Conservation (phyloP, 1,140 invertebrate species). For the Helicorthomorpha holstii region DNA sequence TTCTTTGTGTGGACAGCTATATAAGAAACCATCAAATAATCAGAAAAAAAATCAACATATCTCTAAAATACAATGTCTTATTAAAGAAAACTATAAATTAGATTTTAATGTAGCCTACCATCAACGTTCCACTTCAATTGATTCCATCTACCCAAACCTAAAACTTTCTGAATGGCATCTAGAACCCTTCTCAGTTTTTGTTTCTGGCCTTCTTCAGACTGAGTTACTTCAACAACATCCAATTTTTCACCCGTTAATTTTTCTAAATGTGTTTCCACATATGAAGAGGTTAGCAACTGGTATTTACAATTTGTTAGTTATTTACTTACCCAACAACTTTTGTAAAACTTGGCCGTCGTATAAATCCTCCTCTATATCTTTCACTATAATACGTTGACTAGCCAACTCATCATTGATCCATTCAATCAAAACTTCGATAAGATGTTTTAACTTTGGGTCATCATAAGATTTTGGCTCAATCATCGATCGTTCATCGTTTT, state of each 20-base stretch:
- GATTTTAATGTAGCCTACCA: slow-evolving; percentile 26
- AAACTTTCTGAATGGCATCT: slow-evolving; percentile 59
- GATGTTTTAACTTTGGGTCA: slow-evolving; percentile 68
- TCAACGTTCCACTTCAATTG: slow-evolving; percentile 87
- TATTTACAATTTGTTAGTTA: neutral
- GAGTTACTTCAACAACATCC: slow-evolving; percentile 95
- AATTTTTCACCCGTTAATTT: slow-evolving; percentile 76
- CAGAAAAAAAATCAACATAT: neutral
- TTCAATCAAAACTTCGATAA: slow-evolving; percentile 77
- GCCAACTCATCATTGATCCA: slow-evolving; percentile 99
- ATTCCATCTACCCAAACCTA: slow-evolving; percentile 31
- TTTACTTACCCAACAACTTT: slow-evolving; percentile 64
- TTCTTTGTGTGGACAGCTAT: slow-evolving; percentile 80
- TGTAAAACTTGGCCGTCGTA: slow-evolving; percentile 98
- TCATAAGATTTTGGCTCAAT: slow-evolving; percentile 74
- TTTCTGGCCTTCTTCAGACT: slow-evolving; percentile 93
- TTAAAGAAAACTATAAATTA: neutral
- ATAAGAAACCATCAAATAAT: slow-evolving; percentile 13
- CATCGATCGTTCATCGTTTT: slow-evolving; percentile 92
- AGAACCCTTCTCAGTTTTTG: slow-evolving; percentile 84
- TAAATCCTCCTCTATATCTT: slow-evolving; percentile 89
- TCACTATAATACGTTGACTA: slow-evolving; percentile 89
- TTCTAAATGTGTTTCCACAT: slow-evolving; percentile 35
- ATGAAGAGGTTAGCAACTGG: slow-evolving; percentile 6
- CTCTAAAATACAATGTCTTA: neutral